Evolutionary conservation across 2,113 vertebrate genomes (phyloP), one percentile per base, ranked within the genome.

Genomic region (Cryptotis parvus): DNA sequence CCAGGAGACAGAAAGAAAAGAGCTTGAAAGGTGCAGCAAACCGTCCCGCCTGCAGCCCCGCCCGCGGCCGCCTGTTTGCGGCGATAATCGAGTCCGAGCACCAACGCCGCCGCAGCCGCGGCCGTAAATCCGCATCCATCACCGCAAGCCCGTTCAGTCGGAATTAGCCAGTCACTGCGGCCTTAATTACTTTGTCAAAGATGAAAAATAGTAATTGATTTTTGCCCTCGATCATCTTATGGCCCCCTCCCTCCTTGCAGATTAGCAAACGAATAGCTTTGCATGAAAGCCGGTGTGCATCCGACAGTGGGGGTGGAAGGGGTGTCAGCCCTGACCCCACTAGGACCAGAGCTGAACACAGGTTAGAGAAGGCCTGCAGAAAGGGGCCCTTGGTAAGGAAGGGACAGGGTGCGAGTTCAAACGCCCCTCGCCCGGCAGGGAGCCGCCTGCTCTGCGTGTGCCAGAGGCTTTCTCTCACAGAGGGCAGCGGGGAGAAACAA

Each of bases 181-280:
- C 82, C 98, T 98, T 99, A 99, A 99, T 99, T 98, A 98, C 98
- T 98, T 98, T 99, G 99, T 99, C 99, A 99, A 98, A 98, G 98
- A 98, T 98, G 98, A 99, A 99, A 98, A 99, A 99, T 98, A 97
- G 98, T 98, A 97, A 99, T 98, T 98, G 99, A 99, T 99, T 98
- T 58, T 98, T 90, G 98, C 97, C 97, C 97, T 94, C 97, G 94
- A 97, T 96, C 91, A 73, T 95, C 86, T 91, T 89, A 33, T 41
- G 22, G 75, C 45, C 33, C 29, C 55, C 33, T 12, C 66, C 18
- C 82, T 68, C 65, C 78, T 66, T 82, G 83, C 75, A 93, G 96
- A 97, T 90, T 96, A 97, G 94, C 90, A 92, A 95, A 97, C 90
- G 96, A 96, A 92, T 3, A 33, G 41, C 16, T 73, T 4, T 95